Base-by-base conservation (phyloP, 2,888 invertebrate genomes). In the Zeuzera pyrina region DNA sequence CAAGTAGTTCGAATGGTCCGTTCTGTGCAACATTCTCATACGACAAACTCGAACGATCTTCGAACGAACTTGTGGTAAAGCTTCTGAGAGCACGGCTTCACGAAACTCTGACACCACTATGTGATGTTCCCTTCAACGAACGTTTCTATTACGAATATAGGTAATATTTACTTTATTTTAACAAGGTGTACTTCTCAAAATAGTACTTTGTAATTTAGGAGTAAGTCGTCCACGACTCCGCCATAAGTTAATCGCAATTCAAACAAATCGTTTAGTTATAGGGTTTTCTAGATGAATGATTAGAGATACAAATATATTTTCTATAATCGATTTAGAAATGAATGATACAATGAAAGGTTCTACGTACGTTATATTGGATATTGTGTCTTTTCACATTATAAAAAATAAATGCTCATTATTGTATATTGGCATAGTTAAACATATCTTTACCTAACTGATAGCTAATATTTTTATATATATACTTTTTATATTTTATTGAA, bases 41-140 rank as follows among this genome's bases (percentile, higher is more conserved):
- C 5, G 5, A 19, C 19, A 2, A 7, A 8, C 19, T 8, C 8
- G 19, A 19, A 19, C 8, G n/a, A n/a, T n/a, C n/a, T n/a, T n/a
- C n/a, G n/a, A n/a, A 19, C 6, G 19, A 19, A 19, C 19, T 19
- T 1, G 8, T 19, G 19, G 24, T 12, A 19, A 19, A 19, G 8
- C 19, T 19, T 19, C 19, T 19, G 19, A 67, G 52, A 50, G 74
- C 81, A 83, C 81, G 81, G 81, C 79, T 74, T 54, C 67, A 63
- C 76, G 81, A 78, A 79, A 81, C 81, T 81, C 81, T 64, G 59
- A 76, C 65, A 67, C 69, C 71, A 57, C 72, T 63, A 50, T 41
- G 56, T 54, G 54, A 63, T 49, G 59, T 63, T 53, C 55, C 52
- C 54, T 57, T 60, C 56, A 71, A 66, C 58, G 64, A 62, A 57